Base-by-base conservation (phyloP, 2,888 invertebrate genomes). In the Drosophila pseudotakahashii region DNA sequence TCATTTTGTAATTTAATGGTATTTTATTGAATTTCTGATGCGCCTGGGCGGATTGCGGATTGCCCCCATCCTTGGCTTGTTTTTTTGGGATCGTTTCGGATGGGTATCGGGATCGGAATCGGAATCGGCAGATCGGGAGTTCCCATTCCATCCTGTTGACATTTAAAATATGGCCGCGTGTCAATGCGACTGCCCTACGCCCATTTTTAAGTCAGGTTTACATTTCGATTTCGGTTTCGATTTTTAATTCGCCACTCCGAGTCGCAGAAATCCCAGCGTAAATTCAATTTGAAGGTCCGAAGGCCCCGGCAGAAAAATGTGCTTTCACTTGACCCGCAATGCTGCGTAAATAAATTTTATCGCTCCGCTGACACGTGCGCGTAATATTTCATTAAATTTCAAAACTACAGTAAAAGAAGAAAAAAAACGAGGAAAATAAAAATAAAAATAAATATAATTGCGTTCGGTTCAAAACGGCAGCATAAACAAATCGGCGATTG, bases 271-370 rank as follows among this genome's bases (percentile, higher is more conserved):
- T 71, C 59, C 66, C 77, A 67, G 84, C 78, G 84, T 84, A 81
- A 85, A 83, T 88, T 85, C 81, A 85, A 88, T 86, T 85, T 85
- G 88, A 85, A 87, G 78, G 80, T 79, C 77, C 75, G 75, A 67
- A 54, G 36, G 66, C 71, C 75, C 71, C 75, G 74, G 39, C 69
- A 48, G 72, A 83, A 88, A 85, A 85, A 82, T 87, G 86, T 82
- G 90, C 90, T 90, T 90, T 90, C 90, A 90, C 90, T 90, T 90
- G 90, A 90, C 90, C 90, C 79, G 89, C 79, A 80, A 87, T 75
- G 85, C 89, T 89, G 88, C 89, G 82, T 84, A 85, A 81, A 90
- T 90, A 90, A 90, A 90, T 90, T 90, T 78, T 81, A 85, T 85
- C 82, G 77, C 88, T 66, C 73, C 72, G 85, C 82, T 85, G 84